Conservation (phyloP, 2,797 vertebrate species). For the Pygocentrus nattereri region DNA sequence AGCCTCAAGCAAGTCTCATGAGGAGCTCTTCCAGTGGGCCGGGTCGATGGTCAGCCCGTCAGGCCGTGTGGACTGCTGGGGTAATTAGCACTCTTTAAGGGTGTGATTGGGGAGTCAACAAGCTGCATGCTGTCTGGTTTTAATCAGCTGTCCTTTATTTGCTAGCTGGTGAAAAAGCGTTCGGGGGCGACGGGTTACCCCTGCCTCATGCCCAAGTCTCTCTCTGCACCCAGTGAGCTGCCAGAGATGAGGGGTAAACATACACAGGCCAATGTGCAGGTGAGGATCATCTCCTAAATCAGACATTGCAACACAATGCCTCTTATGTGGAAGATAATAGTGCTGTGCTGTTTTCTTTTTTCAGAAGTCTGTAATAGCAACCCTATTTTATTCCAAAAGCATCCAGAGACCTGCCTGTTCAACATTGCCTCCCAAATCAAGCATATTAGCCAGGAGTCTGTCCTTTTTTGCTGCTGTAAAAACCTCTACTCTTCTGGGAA, state of each 20-base stretch:
- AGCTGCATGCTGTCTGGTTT: conserved; percentile 53
- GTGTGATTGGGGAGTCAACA: conserved; percentile 56
- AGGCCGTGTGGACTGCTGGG: conserved; percentile 41
- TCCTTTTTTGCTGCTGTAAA: not conserved
- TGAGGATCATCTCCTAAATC: conserved; percentile 24
- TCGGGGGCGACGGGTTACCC: conserved; percentile 61
- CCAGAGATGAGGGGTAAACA: conserved; percentile 38
- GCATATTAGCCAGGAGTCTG: not conserved
- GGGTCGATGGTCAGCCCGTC: conserved; percentile 47
- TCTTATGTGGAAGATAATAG: not conserved
- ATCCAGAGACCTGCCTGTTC: not conserved
- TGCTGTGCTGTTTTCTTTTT: not conserved
- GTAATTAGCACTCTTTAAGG: conserved; percentile 62
- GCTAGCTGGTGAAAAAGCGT: conserved; percentile 63
- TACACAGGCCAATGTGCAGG: conserved; percentile 54
- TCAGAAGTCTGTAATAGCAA: not conserved
- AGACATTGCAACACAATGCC: not conserved
- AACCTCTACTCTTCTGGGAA: not conserved
- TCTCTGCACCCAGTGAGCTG: conserved; percentile 40
- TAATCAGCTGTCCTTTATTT: conserved; percentile 61
- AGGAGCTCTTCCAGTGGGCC: conserved; percentile 41
- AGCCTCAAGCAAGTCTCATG: conserved; percentile 42
- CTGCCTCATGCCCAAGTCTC: conserved; percentile 59
- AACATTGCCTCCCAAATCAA: not conserved
- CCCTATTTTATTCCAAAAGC: not conserved